Conservation (phyloP, 2,797 vertebrate species). For the Malurus splendens region DNA sequence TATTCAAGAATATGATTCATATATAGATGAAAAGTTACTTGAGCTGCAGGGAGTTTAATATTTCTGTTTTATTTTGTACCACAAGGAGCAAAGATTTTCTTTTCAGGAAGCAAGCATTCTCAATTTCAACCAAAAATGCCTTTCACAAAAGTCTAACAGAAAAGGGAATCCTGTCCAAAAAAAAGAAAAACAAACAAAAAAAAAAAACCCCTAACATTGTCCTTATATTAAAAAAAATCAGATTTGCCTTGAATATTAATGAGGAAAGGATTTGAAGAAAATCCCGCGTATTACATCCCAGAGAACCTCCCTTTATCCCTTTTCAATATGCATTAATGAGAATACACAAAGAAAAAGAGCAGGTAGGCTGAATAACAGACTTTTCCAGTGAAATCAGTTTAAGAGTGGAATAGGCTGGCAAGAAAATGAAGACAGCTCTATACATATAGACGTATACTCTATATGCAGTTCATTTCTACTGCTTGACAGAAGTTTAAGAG, state of each 20-base stretch:
- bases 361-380: neutral
- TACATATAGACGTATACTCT: neutral
- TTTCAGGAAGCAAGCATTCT: neutral
- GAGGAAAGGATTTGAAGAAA: neutral
- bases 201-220: neutral
- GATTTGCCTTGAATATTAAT: neutral
- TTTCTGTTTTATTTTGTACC: neutral
- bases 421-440: neutral
- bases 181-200: neutral
- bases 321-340: neutral
- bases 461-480: neutral
- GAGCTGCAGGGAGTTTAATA: neutral
- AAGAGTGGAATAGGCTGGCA: neutral
- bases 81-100: neutral
- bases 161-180: neutral
- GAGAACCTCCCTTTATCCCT: neutral
- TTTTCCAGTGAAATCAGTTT: neutral
- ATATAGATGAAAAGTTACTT: neutral
- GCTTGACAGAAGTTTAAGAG: neutral
- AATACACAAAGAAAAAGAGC: neutral
- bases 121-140: neutral
- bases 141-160: neutral
- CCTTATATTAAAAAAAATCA: neutral
- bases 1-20: neutral
- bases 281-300: neutral